These are phyloP conservation scores for Cinara cedri DNA, from an alignment of 2,888 invertebrate genomes.

Conservation along the genomic window DNA sequence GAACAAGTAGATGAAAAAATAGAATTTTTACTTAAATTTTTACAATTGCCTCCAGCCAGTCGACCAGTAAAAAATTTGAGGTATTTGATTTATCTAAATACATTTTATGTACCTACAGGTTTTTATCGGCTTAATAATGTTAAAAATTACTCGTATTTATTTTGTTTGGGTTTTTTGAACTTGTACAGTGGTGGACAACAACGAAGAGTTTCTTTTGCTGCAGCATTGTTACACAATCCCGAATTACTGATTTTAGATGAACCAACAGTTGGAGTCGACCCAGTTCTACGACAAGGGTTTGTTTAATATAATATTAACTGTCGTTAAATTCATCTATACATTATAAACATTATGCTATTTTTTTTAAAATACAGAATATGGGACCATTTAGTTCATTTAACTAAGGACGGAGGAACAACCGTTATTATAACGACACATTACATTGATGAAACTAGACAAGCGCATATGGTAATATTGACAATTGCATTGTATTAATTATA, in stretches of 20 bases:
- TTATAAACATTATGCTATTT: constrained; percentile 10
- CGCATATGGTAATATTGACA: constrained; percentile 77
- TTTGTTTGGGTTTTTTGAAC: background rate
- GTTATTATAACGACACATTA: constrained; percentile 88
- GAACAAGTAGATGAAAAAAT: constrained; percentile 72
- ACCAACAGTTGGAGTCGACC: constrained; percentile 93
- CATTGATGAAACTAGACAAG: constrained; percentile 85
- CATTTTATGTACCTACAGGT: background rate
- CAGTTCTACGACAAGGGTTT: constrained; percentile 79
- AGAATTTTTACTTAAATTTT: constrained; percentile 74
- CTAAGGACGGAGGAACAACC: constrained; percentile 76
- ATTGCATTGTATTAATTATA: too few relatives aligned
- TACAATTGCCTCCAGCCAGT: constrained; percentile 67
- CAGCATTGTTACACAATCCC: constrained; percentile 86
- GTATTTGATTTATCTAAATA: constrained; percentile 57
- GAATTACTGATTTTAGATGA: constrained; percentile 90
- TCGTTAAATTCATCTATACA: background rate
- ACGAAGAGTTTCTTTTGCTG: constrained; percentile 85
- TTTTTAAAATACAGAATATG: constrained; percentile 71
- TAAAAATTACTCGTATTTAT: constrained; percentile 13
- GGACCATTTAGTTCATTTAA: constrained; percentile 82
- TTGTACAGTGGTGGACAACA: constrained; percentile 85
- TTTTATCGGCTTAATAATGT: background rate
- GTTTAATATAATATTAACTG: constrained; percentile 36
- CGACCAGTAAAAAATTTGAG: constrained; percentile 75